Conservation (phyloP, 1,140 invertebrate genomes). For the Drosophila bocqueti region DNA sequence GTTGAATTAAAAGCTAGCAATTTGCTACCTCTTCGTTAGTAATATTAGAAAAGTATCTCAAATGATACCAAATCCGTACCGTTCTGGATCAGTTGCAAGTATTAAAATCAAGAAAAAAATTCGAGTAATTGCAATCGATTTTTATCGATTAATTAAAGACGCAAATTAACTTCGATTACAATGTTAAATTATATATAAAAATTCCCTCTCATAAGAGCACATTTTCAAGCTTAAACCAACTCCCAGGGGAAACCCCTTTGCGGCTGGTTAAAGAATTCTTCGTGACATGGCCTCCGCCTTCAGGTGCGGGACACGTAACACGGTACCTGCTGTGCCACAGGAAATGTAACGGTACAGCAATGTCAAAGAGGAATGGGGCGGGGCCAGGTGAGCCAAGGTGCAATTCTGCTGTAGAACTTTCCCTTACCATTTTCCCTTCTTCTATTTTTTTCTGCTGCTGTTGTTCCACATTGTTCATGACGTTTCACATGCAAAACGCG, state of each 20-base stretch:
- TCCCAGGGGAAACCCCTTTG: not conserved
- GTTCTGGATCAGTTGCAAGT: no score
- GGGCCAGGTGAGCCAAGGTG: constrained; percentile 5
- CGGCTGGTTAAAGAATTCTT: constrained; percentile 6
- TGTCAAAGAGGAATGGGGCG: not conserved
- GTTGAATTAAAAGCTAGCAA: constrained; percentile 19
- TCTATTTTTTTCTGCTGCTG: not conserved
- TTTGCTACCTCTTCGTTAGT: not conserved
- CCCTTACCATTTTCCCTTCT: constrained; percentile 5
- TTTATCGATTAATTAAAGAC: not conserved
- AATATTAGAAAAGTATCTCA: no score
- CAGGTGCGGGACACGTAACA: constrained; percentile 18
- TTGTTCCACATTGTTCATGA: constrained; percentile 67
- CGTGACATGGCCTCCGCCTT: constrained; percentile 20
- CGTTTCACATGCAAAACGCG: constrained; percentile 84
- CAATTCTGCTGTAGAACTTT: constrained; percentile 30
- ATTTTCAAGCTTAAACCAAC: not conserved
- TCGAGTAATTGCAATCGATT: not conserved
- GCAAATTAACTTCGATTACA: not conserved
- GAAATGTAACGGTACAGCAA: constrained; percentile 32
- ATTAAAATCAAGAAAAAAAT: not conserved
- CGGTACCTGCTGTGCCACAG: constrained; percentile 41
- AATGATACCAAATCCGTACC: no score
- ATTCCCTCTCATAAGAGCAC: not conserved
- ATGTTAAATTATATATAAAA: not conserved